Conservation (phyloP, 2,113 vertebrate species). For the Oreotrochilus melanogaster region DNA sequence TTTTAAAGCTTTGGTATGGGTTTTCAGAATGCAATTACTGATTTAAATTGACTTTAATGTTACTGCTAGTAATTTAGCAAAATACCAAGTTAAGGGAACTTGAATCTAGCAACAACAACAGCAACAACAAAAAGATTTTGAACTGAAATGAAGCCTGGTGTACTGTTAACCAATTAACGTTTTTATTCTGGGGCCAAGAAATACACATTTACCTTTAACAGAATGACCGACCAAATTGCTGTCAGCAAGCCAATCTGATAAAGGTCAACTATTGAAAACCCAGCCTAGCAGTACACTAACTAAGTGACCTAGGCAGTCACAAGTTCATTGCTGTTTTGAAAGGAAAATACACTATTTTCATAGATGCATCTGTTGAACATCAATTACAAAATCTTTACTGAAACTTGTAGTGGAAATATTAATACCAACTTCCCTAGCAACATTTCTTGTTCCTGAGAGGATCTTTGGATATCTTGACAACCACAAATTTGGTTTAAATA, state of each 20-base stretch:
- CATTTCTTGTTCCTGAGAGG: neutral
- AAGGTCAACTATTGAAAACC: constrained; percentile 70
- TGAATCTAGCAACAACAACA: neutral
- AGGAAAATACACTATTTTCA: neutral
- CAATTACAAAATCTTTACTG: neutral
- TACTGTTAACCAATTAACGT: neutral
- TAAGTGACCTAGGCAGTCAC: neutral
- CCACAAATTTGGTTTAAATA: neutral
- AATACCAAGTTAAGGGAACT: neutral
- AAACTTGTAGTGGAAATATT: neutral
- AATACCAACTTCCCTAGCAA: neutral
- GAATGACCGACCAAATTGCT: constrained; percentile 51
- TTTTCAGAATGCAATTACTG: neutral
- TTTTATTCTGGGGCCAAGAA: constrained; percentile 40
- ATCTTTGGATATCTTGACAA: neutral
- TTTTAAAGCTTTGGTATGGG: neutral
- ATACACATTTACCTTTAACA: constrained; percentile 60
- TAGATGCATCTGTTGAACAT: neutral
- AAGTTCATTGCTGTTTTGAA: neutral
- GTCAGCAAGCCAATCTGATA: constrained; percentile 77
- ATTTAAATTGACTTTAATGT: neutral
- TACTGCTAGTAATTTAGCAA: neutral
- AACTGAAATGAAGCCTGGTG: neutral
- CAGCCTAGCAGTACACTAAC: constrained; percentile 16
- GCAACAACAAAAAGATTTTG: neutral